Percentiles rank a stretch among this genome's conserved stretches.
Conservation (phyloP, 2,113 vertebrate genomes). For the Pleuronectes platessa region DNA sequence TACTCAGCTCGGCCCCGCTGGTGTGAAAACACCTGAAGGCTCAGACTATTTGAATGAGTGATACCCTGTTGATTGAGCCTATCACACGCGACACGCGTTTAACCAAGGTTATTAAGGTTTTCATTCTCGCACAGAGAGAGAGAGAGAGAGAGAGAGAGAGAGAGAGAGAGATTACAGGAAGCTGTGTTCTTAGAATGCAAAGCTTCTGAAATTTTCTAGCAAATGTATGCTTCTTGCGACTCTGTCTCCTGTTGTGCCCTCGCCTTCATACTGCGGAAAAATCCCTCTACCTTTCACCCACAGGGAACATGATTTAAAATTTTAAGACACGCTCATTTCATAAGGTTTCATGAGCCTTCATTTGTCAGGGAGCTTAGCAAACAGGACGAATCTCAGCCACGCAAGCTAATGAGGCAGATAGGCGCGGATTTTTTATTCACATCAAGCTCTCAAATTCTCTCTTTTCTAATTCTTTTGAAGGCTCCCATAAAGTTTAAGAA, state of each 20-base stretch:
- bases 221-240: no score
- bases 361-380: conserved; percentile 32
- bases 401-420: conserved; percentile 43
- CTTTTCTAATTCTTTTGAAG: background rate
- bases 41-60: conserved; percentile 1
- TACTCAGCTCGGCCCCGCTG: background rate
- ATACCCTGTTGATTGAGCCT: conserved; percentile 21
- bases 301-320: conserved; percentile 42
- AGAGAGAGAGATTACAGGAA: background rate
- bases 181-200: background rate
- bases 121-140: background rate
- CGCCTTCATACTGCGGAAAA: conserved; percentile 26
- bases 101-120: conserved; percentile 15
- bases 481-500: background rate
- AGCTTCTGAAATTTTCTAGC: no score
- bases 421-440: conserved; percentile 12
- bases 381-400: conserved; percentile 26
- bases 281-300: conserved; percentile 23
- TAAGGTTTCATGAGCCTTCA: conserved; percentile 48
- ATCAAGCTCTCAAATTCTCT: conserved; percentile 14
- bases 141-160: no score
- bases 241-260: conserved; percentile 15
- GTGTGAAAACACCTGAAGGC: conserved; percentile 37
- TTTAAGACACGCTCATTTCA: conserved; percentile 45
- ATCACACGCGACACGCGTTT: conserved; percentile 9